phyloP scores from a whole-genome alignment of 64 coral and sea anemone genomes.

The Astreopora myriophthalma region DNA sequence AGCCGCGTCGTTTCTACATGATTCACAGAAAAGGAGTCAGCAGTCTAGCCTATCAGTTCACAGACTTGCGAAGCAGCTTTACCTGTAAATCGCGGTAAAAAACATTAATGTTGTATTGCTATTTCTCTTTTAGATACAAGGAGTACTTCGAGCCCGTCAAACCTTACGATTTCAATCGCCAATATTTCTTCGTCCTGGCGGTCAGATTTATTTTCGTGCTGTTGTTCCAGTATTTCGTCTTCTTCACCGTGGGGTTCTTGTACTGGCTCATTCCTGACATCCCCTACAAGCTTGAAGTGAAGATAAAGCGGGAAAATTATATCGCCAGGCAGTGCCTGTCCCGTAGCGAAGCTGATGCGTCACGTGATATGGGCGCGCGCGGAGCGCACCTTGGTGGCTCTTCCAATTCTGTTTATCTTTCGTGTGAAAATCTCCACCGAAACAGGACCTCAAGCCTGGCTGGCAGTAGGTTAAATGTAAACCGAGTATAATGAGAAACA shows the following conservation, averaged over 20 bases:
- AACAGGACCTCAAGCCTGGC: neutral
- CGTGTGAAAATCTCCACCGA: constrained; percentile 66
- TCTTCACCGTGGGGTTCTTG: constrained; percentile 75
- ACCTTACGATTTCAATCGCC: constrained; percentile 89
- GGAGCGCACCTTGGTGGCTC: neutral
- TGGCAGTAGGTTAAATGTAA: constrained; percentile 11
- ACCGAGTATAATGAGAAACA: neutral
- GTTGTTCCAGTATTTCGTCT: constrained; percentile 94
- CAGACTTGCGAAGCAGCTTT: no score
- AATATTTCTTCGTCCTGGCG: constrained; percentile 88
- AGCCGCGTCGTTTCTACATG: no score
- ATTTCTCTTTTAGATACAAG: constrained; percentile 66
- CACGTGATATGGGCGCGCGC: constrained; percentile 27
- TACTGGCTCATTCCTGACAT: constrained; percentile 90
- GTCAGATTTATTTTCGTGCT: constrained; percentile 84
- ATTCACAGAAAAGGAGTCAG: no score
- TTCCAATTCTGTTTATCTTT: constrained; percentile 74
- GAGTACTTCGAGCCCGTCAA: constrained; percentile 86
- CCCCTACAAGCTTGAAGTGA: constrained; percentile 76
- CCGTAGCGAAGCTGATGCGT: constrained; percentile 66
- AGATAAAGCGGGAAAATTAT: constrained; percentile 84
- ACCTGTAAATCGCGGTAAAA: no score
- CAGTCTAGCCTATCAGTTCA: no score
- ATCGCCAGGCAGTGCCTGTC: constrained; percentile 79
- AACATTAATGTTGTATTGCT: neutral